These are phyloP conservation scores for Buathra laborator DNA, from an alignment of 2,888 invertebrate genomes.

Conservation along the genomic window DNA sequence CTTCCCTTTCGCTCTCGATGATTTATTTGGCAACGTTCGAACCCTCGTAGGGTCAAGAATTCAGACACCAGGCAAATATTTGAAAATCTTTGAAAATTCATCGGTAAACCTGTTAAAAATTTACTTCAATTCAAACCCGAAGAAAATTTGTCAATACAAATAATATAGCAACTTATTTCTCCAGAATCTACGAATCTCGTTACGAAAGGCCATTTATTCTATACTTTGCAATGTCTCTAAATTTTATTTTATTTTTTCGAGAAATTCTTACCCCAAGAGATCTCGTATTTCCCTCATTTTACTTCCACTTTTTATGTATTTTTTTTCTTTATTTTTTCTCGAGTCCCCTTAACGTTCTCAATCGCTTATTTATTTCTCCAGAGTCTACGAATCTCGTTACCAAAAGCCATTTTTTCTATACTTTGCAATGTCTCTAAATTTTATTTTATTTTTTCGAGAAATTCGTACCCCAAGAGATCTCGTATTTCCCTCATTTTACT, in stretches of 20 bases:
- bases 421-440: background rate
- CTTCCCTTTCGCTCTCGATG: conserved; percentile 43
- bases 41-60: conserved; percentile 10
- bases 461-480: background rate
- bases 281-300: conserved; percentile 2
- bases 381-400: too few relatives aligned
- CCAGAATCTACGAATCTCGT: too few relatives aligned
- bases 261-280: background rate
- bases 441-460: conserved; percentile 41
- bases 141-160: background rate
- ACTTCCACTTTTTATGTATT: background rate
- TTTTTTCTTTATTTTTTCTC: background rate
- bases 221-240: background rate
- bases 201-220: background rate
- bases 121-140: background rate
- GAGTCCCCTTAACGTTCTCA: background rate
- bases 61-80: conserved; percentile 45
- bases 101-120: background rate
- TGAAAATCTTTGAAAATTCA: conserved; percentile 28
- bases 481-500: conserved; percentile 11
- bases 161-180: background rate
- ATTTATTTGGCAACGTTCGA: conserved; percentile 47
- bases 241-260: conserved; percentile 34
- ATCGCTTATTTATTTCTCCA: background rate
- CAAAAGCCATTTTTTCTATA: conserved; percentile 3